A percentile compares a stretch with the other conserved stretches of the same genome.
Evolutionary conservation across 2,888 invertebrate species (phyloP).

Genomic region (Agapostemon virescens): DNA sequence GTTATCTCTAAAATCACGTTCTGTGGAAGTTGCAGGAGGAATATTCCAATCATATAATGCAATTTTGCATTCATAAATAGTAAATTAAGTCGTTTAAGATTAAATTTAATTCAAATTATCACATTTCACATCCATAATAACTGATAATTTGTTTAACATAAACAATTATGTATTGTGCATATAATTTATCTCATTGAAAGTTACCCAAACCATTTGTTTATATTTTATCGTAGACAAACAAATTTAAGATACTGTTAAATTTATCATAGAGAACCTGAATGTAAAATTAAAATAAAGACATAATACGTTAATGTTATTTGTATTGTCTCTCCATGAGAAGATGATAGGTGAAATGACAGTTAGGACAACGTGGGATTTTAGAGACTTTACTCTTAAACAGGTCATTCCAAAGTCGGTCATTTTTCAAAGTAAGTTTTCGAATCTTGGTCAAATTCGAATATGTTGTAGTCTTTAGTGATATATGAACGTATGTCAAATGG

Average conservation of each 20-base stretch:
- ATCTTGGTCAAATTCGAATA: too few relatives aligned
- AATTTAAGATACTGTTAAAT: conserved; percentile 52
- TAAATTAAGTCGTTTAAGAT: conserved; percentile 18
- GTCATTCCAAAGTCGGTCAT: too few relatives aligned
- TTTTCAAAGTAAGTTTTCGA: too few relatives aligned
- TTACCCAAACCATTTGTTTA: conserved; percentile 38
- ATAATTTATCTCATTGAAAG: conserved; percentile 37
- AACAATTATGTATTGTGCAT: conserved; percentile 44
- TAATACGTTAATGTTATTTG: conserved; percentile 22
- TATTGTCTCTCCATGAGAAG: not conserved
- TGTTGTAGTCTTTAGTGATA: too few relatives aligned
- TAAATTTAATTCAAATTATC: conserved; percentile 35
- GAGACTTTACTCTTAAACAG: too few relatives aligned
- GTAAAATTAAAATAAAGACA: conserved; percentile 45
- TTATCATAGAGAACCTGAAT: conserved; percentile 32
- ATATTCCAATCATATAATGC: conserved; percentile 96
- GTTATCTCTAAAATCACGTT: conserved; percentile 93
- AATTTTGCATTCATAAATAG: conserved; percentile 84
- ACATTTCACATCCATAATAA: conserved; percentile 23
- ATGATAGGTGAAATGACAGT: not conserved
- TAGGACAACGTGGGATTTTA: too few relatives aligned
- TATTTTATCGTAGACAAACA: conserved; percentile 43
- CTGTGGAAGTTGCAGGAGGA: conserved; percentile 94
- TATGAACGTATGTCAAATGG: too few relatives aligned
- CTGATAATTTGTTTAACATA: conserved; percentile 40